Base-by-base conservation (phyloP, 1,140 invertebrate species). In the Hirudo medicinalis region DNA sequence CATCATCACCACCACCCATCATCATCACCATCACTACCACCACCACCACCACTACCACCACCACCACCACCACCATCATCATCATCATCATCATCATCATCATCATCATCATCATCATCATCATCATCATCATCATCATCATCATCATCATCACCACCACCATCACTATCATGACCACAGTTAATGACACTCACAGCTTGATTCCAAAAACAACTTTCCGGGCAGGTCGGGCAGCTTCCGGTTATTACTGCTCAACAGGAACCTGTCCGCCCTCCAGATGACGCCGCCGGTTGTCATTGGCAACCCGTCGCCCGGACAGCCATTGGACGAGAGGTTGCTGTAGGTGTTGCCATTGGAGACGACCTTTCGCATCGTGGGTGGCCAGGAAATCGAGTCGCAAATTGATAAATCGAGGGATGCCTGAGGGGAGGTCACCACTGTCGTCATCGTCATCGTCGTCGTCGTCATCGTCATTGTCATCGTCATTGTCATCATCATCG, bases 291-390 rank as follows among this genome's bases (percentile, higher is more conserved):
- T 63, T n/a, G 57, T 25, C 22, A 63, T 32, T 63, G 57, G 57
- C 57, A 63, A 25, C 29, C 22, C 22, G 57, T 63, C 29, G 22
- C 29, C 22, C 8, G 57, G 57, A 25, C 22, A 63, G 67, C 40
- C 67, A 20, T 40, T 36, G 20, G 67, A 36, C 3, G 40, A 29
- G 25, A 68, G n/a, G 67, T 68, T 68, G 67, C 67, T 68, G 67
- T 68, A 68, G 67, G 67, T 68, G 67, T 68, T 68, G n/a, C 67
- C 67, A n/a, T 68, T 68, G 17, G 32, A 68, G 20, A 68, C 67
- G 29, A 49, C 43, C 57, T 22, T 22, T 8, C 22, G 57, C 57
- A 63, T 22, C 57, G 57, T 22, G 22, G 29, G 57, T 32, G 57
- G 57, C 57, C 57, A 63, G 29, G 22, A 25, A 25, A 15, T 63